Evolutionary conservation across 1,140 invertebrate species (phyloP).

Genomic region (Gonioctena quinquepunctata): DNA sequence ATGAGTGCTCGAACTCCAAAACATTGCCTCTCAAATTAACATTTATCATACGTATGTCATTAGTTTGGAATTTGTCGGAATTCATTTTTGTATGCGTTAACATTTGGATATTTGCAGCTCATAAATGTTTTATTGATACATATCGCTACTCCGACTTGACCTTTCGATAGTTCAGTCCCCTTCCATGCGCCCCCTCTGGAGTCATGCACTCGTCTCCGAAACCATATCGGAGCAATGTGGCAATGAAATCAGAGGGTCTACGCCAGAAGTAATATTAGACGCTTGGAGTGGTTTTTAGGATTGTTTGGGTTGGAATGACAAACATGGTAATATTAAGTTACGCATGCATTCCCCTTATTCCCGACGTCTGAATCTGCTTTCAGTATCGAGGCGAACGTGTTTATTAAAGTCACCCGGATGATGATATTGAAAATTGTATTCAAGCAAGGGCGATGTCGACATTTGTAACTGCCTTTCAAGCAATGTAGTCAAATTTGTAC

Average conservation of each 20-base stretch:
- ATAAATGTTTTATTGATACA: no score
- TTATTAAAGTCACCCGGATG: constrained; percentile 11
- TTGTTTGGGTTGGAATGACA: constrained; percentile 11
- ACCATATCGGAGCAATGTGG: neutral
- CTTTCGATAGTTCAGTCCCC: neutral
- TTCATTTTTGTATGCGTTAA: no score
- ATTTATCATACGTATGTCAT: no score
- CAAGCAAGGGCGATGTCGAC: no score
- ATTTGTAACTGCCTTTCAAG: no score
- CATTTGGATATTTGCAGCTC: no score
- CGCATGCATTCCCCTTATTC: neutral
- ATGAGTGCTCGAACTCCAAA: no score
- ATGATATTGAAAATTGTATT: no score
- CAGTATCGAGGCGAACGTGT: neutral
- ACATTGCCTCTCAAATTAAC: no score
- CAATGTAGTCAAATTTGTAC: no score
- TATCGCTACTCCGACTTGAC: no score
- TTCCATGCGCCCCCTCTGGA: neutral
- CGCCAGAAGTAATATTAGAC: constrained; percentile 15
- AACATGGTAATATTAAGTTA: constrained; percentile 15
- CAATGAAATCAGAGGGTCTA: constrained; percentile 13
- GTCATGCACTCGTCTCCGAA: neutral
- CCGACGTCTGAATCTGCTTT: neutral
- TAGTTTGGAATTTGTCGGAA: no score
- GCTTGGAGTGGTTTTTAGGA: constrained; percentile 18